Conservation (phyloP, 1,140 invertebrate genomes). For the Agrilus planipennis region DNA sequence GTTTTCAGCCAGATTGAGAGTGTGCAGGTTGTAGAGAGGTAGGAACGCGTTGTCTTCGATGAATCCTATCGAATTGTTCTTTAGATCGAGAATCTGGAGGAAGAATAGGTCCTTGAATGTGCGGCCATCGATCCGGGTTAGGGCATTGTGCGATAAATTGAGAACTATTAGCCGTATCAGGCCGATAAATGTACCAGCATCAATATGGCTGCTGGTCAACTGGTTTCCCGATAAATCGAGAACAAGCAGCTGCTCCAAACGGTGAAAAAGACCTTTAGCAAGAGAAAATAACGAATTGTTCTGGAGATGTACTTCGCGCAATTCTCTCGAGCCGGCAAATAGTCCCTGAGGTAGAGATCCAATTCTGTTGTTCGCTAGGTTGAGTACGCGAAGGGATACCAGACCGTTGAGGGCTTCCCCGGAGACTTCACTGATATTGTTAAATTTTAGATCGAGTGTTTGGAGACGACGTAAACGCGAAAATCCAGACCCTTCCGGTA, state of each 20-base stretch:
- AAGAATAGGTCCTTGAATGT: slow-evolving; percentile 82
- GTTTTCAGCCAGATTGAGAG: slow-evolving; percentile 75
- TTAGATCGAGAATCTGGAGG: slow-evolving; percentile 74
- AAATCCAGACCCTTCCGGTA: slow-evolving; percentile 60
- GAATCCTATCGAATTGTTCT: slow-evolving; percentile 76
- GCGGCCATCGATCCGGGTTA: slow-evolving; percentile 67
- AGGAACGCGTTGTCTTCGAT: slow-evolving; percentile 79
- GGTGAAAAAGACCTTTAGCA: slow-evolving; percentile 68
- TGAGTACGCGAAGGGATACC: slow-evolving; percentile 60
- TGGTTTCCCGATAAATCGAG: slow-evolving; percentile 81
- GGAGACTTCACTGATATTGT: slow-evolving; percentile 68
- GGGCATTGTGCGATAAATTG: slow-evolving; percentile 71
- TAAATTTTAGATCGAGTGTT: slow-evolving; percentile 66
- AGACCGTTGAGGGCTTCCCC: slow-evolving; percentile 65
- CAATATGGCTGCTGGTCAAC: slow-evolving; percentile 67
- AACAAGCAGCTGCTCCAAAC: slow-evolving; percentile 68
- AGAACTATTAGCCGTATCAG: slow-evolving; percentile 73
- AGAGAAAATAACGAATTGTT: slow-evolving; percentile 69
- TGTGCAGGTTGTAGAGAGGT: slow-evolving; percentile 75
- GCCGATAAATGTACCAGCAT: slow-evolving; percentile 70
- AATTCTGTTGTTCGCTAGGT: slow-evolving; percentile 73
- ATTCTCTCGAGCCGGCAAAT: slow-evolving; percentile 61
- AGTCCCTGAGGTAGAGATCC: slow-evolving; percentile 62
- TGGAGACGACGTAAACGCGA: slow-evolving; percentile 59
- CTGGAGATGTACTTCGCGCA: slow-evolving; percentile 73